Percentiles rank a stretch among this genome's conserved stretches.
Conservation (phyloP, 2,797 vertebrate species). For the Gadopsis bispinosus region DNA sequence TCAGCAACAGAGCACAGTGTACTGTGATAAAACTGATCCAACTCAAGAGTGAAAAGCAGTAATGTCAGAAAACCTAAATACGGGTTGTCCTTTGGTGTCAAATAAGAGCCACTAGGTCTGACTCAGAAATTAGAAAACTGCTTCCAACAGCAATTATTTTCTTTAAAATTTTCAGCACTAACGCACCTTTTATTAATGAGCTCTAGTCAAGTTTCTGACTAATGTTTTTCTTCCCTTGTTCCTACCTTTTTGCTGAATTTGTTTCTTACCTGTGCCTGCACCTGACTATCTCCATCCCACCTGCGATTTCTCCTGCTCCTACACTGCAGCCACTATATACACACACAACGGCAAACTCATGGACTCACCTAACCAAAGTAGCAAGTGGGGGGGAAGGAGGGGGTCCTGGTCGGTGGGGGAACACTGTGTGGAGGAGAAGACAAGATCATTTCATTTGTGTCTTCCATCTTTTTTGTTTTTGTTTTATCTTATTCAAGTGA, state of each 20-base stretch:
- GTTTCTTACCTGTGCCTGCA: slow-evolving; percentile 31
- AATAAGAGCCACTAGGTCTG: slow-evolving; percentile 12
- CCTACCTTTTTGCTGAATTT: slow-evolving; percentile 35
- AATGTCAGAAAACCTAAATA: slow-evolving; percentile 28
- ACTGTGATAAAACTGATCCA: slow-evolving; percentile 25
- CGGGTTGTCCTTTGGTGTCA: slow-evolving; percentile 18
- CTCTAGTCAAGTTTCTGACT: not conserved
- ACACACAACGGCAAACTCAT: not conserved
- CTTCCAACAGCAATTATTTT: slow-evolving; percentile 13
- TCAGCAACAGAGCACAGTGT: slow-evolving; percentile 31
- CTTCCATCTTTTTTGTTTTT: too few relatives aligned
- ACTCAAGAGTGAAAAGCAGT: slow-evolving; percentile 27
- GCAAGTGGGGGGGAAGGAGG: slow-evolving; percentile 8
- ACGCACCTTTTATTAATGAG: slow-evolving; percentile 12
- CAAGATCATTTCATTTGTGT: not conserved
- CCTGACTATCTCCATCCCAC: slow-evolving; percentile 24
- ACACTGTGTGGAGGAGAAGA: slow-evolving; percentile 53
- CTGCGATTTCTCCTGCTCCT: slow-evolving; percentile 34
- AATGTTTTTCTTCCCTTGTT: slow-evolving; percentile 32
- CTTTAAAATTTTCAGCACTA: slow-evolving; percentile 24
- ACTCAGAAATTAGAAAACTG: slow-evolving; percentile 16
- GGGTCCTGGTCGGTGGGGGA: slow-evolving; percentile 25
- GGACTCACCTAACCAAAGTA: slow-evolving; percentile 68
- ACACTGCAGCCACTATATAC: slow-evolving; percentile 19
- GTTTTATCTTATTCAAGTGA: too few relatives aligned